These are phyloP conservation scores for Xylocopa sonorina DNA, from an alignment of 1,140 invertebrate genomes.

Conservation along the genomic window DNA sequence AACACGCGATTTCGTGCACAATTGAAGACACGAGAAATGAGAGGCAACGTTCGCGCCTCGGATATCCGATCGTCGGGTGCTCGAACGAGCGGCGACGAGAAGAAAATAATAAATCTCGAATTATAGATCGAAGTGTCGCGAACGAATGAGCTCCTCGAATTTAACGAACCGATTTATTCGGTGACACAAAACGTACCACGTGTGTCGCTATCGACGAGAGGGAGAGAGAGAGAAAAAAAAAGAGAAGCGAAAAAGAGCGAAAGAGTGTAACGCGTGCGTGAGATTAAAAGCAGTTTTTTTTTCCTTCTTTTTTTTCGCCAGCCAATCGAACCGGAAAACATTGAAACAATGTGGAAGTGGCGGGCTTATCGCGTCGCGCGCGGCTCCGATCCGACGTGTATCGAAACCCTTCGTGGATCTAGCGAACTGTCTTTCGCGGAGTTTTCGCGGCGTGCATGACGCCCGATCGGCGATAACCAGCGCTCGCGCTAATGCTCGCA, in stretches of 20 bases:
- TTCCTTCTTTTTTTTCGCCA: too few species aligned
- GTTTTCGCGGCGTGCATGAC: conserved; percentile 45
- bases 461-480: conserved; percentile 49
- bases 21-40: too few species aligned
- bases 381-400: conserved; percentile 29
- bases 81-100: too few species aligned
- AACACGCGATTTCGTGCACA: not conserved
- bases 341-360: conserved; percentile 14
- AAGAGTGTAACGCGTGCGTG: not conserved
- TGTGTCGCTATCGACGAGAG: not conserved
- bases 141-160: not conserved
- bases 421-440: conserved; percentile 34
- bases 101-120: too few species aligned
- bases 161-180: not conserved
- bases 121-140: not conserved
- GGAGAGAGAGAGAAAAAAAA: too few species aligned
- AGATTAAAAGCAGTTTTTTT: not conserved
- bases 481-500: conserved; percentile 45
- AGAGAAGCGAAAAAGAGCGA: not conserved
- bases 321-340: not conserved
- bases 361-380: not conserved
- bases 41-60: too few species aligned
- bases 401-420: conserved; percentile 34
- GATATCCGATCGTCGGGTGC: too few species aligned
- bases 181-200: not conserved